These are phyloP conservation scores for Rhegmatorhina hoffmannsi DNA, from an alignment of 2,113 vertebrate species.

Conservation along the genomic window DNA sequence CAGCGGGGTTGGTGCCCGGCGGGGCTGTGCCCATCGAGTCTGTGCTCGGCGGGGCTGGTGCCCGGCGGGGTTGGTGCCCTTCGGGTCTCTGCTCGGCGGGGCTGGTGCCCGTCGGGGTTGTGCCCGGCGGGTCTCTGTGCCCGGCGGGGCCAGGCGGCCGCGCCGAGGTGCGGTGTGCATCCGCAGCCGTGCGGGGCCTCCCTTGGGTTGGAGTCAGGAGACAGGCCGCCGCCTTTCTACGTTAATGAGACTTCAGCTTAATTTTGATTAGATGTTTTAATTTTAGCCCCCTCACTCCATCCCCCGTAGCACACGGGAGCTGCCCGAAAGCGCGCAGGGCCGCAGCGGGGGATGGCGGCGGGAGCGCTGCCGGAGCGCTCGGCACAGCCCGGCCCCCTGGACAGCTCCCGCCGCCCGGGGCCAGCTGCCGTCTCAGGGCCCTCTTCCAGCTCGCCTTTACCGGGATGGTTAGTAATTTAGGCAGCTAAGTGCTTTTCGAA, in stretches of 20 bases:
- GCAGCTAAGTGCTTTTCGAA: no score
- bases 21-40: no score
- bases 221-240: fast-evolving
- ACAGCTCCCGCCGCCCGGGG: neutral
- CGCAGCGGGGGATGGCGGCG: neutral
- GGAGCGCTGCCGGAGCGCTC: neutral
- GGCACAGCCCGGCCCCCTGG: neutral
- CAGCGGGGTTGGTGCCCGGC: no score
- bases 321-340: neutral
- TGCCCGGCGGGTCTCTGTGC: no score
- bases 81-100: no score
- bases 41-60: no score
- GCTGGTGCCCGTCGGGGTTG: no score
- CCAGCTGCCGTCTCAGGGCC: no score
- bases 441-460: neutral
- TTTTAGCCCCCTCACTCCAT: no score
- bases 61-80: no score
- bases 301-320: no score
- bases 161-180: neutral
- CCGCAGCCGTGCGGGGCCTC: neutral
- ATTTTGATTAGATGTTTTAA: no score
- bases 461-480: fast-evolving
- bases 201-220: neutral
- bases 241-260: neutral
- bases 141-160: neutral